Base-by-base conservation (phyloP, 2,113 vertebrate species). In the Gulo gulo region DNA sequence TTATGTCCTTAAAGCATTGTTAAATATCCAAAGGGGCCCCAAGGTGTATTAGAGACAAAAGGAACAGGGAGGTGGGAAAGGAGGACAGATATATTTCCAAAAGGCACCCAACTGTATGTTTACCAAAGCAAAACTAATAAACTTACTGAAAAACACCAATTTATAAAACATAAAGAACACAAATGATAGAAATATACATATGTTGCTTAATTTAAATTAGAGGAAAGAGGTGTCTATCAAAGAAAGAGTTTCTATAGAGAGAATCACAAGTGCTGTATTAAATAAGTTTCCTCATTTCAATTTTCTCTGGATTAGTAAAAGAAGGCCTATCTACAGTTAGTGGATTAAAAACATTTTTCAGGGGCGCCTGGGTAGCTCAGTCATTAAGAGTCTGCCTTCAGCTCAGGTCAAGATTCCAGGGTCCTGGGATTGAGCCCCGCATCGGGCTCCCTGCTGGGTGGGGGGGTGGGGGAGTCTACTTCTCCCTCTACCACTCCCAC, bases 81-180 rank as follows among this genome's bases (percentile, higher is more conserved):
- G 45, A 26, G 5, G 12, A 20, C 23, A 67, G 50, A 73, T n/a
- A 71, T 1, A 83, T 83, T 90, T 90, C 61, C 15, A 91, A 76
- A 0, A 91, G n/a, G 36, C n/a, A 92, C 9, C 31, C 55, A n/a
- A 59, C 10, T 47, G 73, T 6, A 3, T 50, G 84, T 39, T 36
- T 61, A 96, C 69, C 90, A 95, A 86, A 95, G 52, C 42, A 96
- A n/a, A 91, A 82, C 74, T 82, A 80, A 90, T 69, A 18, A 88
- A 96, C 76, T 76, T 52, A 95, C 4, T 83, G 59, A 86, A 92
- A 20, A 73, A 82, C 57, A 81, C 24, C 50, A 87, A 52, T 42
- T 79, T 83, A 86, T n/a, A 55, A 31, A 80, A 79, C 39, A 93
- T 23, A 91, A 0, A 74, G 34, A 92, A 39, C 47, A 61, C 39